Percentiles rank a stretch among this genome's conserved stretches.
These are phyloP conservation scores for Talpa occidentalis DNA, from an alignment of 2,113 vertebrate genomes.

Conservation along the genomic window DNA sequence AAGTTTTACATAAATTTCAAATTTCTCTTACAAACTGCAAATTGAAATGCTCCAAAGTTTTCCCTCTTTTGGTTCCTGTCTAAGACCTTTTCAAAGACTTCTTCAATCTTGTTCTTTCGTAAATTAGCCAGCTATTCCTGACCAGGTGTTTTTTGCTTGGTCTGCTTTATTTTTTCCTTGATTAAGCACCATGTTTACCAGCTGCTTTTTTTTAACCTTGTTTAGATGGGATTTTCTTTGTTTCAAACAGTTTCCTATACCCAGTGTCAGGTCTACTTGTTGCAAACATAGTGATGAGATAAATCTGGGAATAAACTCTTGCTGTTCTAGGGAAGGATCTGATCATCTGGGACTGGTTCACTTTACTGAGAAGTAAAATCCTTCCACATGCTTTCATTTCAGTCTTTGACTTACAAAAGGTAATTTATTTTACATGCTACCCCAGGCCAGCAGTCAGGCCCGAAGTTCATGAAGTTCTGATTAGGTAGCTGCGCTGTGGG, in stretches of 20 bases:
- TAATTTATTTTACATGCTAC: neutral
- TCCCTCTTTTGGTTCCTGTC: conserved; percentile 44
- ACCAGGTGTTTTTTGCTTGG: neutral
- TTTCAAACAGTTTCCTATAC: conserved; percentile 34
- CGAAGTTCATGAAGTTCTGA: neutral
- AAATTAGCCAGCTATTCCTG: neutral
- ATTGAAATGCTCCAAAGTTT: neutral
- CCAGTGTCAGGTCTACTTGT: neutral
- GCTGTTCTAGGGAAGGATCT: neutral
- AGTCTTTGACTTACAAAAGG: neutral
- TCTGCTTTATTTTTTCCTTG: conserved; percentile 38
- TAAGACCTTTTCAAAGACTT: neutral
- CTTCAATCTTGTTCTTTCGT: neutral
- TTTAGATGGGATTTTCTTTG: conserved; percentile 56
- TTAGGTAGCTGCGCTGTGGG: neutral
- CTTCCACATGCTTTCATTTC: neutral
- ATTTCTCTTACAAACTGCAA: neutral
- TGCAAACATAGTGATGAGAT: neutral
- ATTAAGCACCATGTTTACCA: neutral
- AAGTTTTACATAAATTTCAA: neutral
- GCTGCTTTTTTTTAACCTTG: conserved; percentile 41
- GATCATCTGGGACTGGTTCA: neutral
- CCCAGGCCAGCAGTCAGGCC: neutral
- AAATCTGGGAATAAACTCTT: neutral
- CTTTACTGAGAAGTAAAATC: neutral